phyloP scores from a whole-genome alignment of 2,113 vertebrate species.

The Odocoileus hemionus region DNA sequence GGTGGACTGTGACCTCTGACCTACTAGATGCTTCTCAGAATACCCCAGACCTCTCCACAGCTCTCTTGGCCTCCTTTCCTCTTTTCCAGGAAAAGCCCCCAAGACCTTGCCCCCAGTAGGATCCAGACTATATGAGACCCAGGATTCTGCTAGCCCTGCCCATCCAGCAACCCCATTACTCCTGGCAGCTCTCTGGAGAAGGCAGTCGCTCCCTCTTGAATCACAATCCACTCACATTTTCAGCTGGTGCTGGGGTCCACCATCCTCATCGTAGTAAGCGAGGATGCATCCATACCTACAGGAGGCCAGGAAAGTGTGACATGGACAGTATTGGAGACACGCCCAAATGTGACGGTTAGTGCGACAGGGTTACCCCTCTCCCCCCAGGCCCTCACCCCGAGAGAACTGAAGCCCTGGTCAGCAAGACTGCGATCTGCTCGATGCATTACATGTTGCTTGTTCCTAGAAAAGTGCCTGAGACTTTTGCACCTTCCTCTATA shows the following conservation, averaged over 20 bases:
- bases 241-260: background rate
- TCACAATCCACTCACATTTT: background rate
- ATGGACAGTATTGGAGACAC: background rate
- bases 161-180: background rate
- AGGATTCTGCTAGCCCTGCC: background rate
- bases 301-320: background rate
- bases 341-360: rapidly evolving
- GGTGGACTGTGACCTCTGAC: too few species aligned
- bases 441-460: rapidly evolving
- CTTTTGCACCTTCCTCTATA: rapidly evolving
- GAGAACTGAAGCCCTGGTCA: background rate
- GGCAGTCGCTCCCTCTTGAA: rapidly evolving
- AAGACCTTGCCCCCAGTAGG: background rate
- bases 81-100: too few species aligned
- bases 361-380: rapidly evolving
- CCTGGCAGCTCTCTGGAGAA: background rate
- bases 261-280: too few species aligned
- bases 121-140: background rate
- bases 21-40: background rate
- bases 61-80: too few species aligned
- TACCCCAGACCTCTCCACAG: too few species aligned
- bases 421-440: background rate
- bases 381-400: rapidly evolving
- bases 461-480: too few species aligned
- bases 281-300: background rate